A percentile compares a stretch with the other conserved stretches of the same genome.
These are phyloP conservation scores for Phorcus lineatus DNA, from an alignment of 2,888 invertebrate genomes.

Conservation along the genomic window DNA sequence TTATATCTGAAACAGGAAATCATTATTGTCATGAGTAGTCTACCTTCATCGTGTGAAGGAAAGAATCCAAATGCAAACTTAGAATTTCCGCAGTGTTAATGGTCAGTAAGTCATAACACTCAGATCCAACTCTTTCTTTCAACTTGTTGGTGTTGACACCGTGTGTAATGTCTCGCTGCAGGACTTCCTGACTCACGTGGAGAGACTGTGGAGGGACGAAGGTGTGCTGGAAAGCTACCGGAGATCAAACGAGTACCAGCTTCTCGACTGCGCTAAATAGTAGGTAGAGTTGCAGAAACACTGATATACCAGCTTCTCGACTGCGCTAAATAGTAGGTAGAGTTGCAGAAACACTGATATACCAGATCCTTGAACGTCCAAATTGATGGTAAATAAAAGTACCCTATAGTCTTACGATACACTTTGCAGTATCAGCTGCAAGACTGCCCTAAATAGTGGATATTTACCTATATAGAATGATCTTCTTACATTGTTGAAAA, in stretches of 20 bases:
- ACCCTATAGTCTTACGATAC: no score
- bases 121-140: no score
- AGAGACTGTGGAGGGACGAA: conserved; percentile 83
- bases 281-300: conserved; percentile 77
- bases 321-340: conserved; percentile 87
- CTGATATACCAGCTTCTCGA: conserved; percentile 86
- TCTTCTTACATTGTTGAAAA: no score
- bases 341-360: conserved; percentile 69
- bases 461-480: no score
- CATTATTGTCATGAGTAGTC: no score
- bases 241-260: conserved; percentile 85
- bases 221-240: conserved; percentile 84
- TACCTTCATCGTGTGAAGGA: no score
- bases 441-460: conserved; percentile 90
- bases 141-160: no score
- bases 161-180: conserved; percentile 72
- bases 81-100: no score
- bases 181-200: conserved; percentile 85
- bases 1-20: no score
- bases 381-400: no score
- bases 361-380: conserved; percentile 85
- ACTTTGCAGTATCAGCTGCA: neutral
- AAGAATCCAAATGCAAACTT: no score
- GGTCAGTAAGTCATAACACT: no score
- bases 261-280: conserved; percentile 89